phyloP scores from a whole-genome alignment of 2,113 vertebrate species.

The Cynoglossus semilaevis region DNA sequence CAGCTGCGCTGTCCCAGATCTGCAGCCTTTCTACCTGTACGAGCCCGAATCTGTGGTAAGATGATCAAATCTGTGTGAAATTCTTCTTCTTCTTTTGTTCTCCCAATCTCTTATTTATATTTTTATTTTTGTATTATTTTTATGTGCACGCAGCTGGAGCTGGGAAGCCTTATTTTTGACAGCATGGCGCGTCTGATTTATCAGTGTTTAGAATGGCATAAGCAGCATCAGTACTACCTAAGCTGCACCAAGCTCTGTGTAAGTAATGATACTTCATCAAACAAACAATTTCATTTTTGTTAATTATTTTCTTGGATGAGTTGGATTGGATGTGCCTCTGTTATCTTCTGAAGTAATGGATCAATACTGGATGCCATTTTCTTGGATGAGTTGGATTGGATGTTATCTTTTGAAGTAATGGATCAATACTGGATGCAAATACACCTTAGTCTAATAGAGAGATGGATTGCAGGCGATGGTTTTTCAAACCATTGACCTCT shows the following conservation, averaged over 20 bases:
- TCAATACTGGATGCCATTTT: neutral
- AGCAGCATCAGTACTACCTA: conserved; percentile 84
- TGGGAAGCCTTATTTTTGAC: conserved; percentile 83
- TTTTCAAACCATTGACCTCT: conserved; percentile 83
- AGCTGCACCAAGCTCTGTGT: conserved; percentile 69
- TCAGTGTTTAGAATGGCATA: conserved; percentile 83
- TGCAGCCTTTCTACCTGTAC: conserved; percentile 53
- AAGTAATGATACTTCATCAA: too few relatives aligned
- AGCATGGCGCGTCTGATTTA: conserved; percentile 85
- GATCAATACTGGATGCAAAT: neutral
- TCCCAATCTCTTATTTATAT: neutral
- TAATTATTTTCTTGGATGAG: neutral
- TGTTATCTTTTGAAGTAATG: neutral
- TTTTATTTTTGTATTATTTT: neutral
- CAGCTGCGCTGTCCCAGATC: conserved; percentile 70
- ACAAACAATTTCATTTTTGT: neutral
- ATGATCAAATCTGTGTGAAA: neutral
- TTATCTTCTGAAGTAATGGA: too few relatives aligned
- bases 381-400: too few relatives aligned
- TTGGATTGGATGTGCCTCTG: neutral
- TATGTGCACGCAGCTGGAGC: conserved; percentile 72
- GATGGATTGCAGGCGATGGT: conserved; percentile 77
- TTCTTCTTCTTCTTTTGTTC: neutral
- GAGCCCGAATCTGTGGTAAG: conserved; percentile 78
- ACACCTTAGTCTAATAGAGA: neutral